Evolutionary conservation across 2,113 vertebrate species (phyloP), one percentile per base, ranked within the genome.

Genomic region (Brienomyrus brachyistius): DNA sequence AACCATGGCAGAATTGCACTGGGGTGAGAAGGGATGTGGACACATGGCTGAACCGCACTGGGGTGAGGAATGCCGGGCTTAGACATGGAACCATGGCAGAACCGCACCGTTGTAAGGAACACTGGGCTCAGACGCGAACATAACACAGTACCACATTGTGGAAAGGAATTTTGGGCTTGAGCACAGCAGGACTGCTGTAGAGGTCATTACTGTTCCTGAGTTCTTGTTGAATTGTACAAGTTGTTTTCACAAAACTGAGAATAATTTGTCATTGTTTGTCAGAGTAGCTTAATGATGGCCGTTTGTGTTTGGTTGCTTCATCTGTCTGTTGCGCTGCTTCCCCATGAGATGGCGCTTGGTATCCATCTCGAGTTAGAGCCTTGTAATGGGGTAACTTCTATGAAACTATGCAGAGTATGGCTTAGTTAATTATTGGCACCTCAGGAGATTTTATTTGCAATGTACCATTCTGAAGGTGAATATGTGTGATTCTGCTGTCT

Each of bases 331-430:
- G 23, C 51, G 56, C n/a, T 50, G 56, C 82, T 23, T 87, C 31
- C 43, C 89, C 89, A 87, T 66, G 21, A 90, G 89, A 80, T 87
- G 89, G 89, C 66, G 50, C 23, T 90, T 11, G 9, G 43, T n/a
- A 83, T 31, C 35, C 17, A 5, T 47, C 1, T 48, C 15, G 17
- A 5, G 19, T 23, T 48, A 48, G 4, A 48, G 45, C 82, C 40
- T 21, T 8, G 21, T 23, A 19, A 23, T 82, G 82, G 15, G 2
- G 47, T 7, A 83, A 43, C 43, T 83, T n/a, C 17, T 45, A 47
- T 0, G 6, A 35, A 47, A 40, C 31, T 35, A 35, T 74, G 70
- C 70, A 77, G 70, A 77, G 70, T 5, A 77, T 77, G 70, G 70
- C 11, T 40, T 77, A 17, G 10, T 77, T 77, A 40, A 40, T 40